A percentile compares a stretch with the other conserved stretches of the same genome.
phyloP scores from a whole-genome alignment of 92 coral and sea anemone species.

The Desmophyllum pertusum region DNA sequence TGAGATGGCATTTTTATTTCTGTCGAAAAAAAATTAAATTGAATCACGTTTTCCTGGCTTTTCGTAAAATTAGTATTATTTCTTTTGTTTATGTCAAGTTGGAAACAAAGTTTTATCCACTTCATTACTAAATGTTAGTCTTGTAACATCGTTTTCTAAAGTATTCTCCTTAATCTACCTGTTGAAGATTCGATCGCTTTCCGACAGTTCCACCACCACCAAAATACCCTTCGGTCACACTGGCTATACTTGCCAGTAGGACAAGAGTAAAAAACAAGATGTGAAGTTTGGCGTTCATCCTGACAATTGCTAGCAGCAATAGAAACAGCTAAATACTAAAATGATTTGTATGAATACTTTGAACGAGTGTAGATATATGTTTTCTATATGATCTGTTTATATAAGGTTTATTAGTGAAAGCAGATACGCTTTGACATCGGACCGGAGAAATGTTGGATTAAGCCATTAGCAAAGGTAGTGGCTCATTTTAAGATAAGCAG shows the following conservation, averaged over 20 bases:
- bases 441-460: no score
- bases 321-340: neutral
- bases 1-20: no score
- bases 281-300: neutral
- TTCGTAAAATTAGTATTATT: no score
- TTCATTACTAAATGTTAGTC: no score
- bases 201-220: neutral
- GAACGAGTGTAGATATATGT: no score
- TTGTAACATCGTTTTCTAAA: neutral
- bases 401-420: neutral
- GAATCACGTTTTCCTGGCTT: no score
- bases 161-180: neutral
- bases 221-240: neutral
- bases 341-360: no score
- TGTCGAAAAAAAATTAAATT: no score
- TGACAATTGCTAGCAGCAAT: neutral
- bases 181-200: neutral
- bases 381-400: neutral
- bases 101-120: neutral
- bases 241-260: slow-evolving; percentile 2
- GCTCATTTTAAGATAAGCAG: no score
- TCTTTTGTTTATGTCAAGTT: no score
- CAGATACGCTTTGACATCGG: neutral
- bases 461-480: neutral
- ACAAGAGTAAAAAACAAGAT: neutral